Base-by-base conservation (phyloP, 2,888 invertebrate genomes). In the Axea sp. region DNA sequence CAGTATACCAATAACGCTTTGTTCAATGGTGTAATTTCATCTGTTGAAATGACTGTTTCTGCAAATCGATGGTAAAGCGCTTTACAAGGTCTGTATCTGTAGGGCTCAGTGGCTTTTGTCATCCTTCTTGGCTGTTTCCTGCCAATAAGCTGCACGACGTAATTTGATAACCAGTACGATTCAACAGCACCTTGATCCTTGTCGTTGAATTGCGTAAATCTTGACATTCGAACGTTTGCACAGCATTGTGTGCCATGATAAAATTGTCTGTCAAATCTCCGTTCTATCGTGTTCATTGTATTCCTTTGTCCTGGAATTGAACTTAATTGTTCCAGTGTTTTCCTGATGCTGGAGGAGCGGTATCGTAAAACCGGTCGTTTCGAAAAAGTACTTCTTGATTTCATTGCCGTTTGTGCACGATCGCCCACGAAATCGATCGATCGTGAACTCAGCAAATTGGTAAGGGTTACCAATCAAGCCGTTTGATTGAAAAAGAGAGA, bases 311-410 rank as follows among this genome's bases (percentile, higher is more conserved):
- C 3, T n/a, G 41, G 39, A 22, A 33, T 41, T 31, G 35, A 35
- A 41, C 53, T 45, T 43, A 51, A 65, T 45, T 55, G 53, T 55
- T 65, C 30, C 26, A 37, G 15, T 47, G 65, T 67, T 55, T 47
- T 60, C 26, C 41, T 28, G 26, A 31, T 4, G 9, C 35, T 30
- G 8, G 35, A 30, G 5, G 43, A 37, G 28, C 33, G 43, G 45
- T 60, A 53, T 55, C 49, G 28, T 55, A 43, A 53, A 47, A 47
- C 22, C 43, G 41, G 55, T 51, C 55, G 33, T 31, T 62, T 39
- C 49, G 47, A 62, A 55, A 69, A 60, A 55, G 62, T 43, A 49
- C 49, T 51, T 51, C 51, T 71, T 59, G 43, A 72, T 64, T 72
- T 64, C 64, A 64, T 64, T 64, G 35, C 41, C 55, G 55, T 49